phyloP scores from a whole-genome alignment of 2,888 invertebrate genomes.

The Octodonta nipae region DNA sequence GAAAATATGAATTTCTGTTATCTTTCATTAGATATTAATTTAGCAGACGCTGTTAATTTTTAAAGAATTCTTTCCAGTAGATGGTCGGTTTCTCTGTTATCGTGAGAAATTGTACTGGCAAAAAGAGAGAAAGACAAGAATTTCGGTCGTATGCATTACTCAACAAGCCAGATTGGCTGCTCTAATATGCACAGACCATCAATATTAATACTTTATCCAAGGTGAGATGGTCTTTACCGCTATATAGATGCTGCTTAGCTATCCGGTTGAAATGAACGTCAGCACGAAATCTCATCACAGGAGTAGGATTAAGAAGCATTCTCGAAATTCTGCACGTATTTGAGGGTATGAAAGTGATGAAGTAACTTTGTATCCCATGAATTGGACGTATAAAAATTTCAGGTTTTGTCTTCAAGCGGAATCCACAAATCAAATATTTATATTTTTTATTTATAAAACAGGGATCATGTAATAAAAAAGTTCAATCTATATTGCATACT shows the following conservation, averaged over 20 bases:
- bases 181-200: conserved; percentile 33
- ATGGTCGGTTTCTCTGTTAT: background rate
- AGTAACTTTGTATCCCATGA: too few relatives aligned
- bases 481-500: too few relatives aligned
- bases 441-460: too few relatives aligned
- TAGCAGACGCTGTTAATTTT: too few relatives aligned
- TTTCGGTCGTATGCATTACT: conserved; percentile 26
- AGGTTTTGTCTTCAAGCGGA: too few relatives aligned
- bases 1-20: too few relatives aligned
- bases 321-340: too few relatives aligned
- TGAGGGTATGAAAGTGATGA: too few relatives aligned
- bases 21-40: too few relatives aligned
- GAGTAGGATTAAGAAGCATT: background rate
- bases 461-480: too few relatives aligned
- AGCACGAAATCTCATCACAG: background rate
- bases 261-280: background rate
- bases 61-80: background rate
- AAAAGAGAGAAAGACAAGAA: conserved; percentile 1
- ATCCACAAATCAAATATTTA: too few relatives aligned
- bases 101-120: background rate
- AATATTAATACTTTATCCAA: conserved; percentile 30
- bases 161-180: conserved; percentile 33
- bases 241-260: conserved; percentile 2
- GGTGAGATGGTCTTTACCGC: conserved; percentile 10
- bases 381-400: too few relatives aligned